Evolutionary conservation across 2,113 vertebrate species (phyloP).

Genomic region (Leptosomus discolor): DNA sequence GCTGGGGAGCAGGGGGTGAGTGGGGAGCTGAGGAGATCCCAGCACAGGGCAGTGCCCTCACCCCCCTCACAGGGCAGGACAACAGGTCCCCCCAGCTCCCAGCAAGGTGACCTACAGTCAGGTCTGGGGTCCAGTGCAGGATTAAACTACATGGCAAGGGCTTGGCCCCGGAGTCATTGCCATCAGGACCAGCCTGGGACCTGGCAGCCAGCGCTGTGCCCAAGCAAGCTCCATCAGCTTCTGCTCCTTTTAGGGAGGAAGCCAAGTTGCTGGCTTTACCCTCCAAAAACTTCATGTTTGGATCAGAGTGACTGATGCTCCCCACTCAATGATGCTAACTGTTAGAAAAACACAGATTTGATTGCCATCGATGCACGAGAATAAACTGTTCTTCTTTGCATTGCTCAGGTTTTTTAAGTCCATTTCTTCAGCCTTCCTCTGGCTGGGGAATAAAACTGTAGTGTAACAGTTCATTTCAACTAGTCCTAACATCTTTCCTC

Average conservation of each 20-base stretch:
- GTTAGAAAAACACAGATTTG: background rate
- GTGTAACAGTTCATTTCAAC: background rate
- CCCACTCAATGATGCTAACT: fast-evolving
- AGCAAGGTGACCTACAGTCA: background rate
- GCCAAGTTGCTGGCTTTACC: background rate
- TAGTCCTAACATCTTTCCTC: background rate
- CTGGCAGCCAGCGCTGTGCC: background rate
- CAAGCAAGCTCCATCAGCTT: background rate
- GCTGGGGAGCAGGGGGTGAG: background rate
- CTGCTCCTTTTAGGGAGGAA: background rate
- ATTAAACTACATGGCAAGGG: background rate
- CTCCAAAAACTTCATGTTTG: background rate
- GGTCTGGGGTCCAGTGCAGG: background rate
- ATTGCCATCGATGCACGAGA: fast-evolving
- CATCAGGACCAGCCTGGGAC: background rate
- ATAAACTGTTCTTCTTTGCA: background rate
- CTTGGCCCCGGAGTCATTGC: background rate
- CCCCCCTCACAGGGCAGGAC: fast-evolving
- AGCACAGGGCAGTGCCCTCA: fast-evolving
- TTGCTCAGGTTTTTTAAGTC: background rate
- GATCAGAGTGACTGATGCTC: background rate
- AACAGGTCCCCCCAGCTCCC: background rate
- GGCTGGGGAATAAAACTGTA: background rate
- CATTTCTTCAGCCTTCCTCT: fast-evolving
- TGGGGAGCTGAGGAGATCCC: background rate